A percentile compares a stretch with the other conserved stretches of the same genome.
phyloP scores from a whole-genome alignment of 2,888 invertebrate genomes.

The Malachius bipustulatus region DNA sequence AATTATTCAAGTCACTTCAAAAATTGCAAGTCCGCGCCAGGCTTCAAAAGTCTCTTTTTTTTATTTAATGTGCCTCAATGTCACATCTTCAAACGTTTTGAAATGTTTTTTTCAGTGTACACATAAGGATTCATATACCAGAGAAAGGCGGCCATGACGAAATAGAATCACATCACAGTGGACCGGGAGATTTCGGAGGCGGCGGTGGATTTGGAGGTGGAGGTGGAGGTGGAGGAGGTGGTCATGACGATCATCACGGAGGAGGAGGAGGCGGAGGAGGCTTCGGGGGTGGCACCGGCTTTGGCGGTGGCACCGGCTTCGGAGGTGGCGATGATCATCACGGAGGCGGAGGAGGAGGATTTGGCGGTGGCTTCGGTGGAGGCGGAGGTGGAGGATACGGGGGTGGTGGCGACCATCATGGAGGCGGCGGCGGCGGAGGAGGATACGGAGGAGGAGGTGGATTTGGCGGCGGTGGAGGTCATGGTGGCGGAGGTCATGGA shows the following conservation, averaged over 20 bases:
- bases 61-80: no score
- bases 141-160: no score
- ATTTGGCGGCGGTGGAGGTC: conserved; percentile 4
- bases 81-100: no score
- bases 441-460: conserved; percentile 8
- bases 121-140: conserved; percentile 1
- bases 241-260: conserved; percentile 7
- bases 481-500: conserved; percentile 8
- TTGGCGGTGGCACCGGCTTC: neutral
- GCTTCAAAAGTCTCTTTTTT: no score
- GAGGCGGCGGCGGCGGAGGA: conserved; percentile 7
- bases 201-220: conserved; percentile 3
- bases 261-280: conserved; percentile 10
- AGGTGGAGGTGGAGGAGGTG: neutral
- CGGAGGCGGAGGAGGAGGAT: conserved; percentile 10
- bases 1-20: no score
- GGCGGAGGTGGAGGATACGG: conserved; percentile 9
- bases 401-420: conserved; percentile 7
- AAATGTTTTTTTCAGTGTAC: neutral
- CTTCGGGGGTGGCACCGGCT: conserved; percentile 1
- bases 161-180: no score
- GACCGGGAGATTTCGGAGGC: neutral
- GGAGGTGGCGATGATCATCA: conserved; percentile 2
- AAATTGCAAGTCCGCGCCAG: no score
- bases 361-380: conserved; percentile 8